Evolutionary conservation across 2,888 invertebrate species (phyloP).

Genomic region (Phengaris arion): DNA sequence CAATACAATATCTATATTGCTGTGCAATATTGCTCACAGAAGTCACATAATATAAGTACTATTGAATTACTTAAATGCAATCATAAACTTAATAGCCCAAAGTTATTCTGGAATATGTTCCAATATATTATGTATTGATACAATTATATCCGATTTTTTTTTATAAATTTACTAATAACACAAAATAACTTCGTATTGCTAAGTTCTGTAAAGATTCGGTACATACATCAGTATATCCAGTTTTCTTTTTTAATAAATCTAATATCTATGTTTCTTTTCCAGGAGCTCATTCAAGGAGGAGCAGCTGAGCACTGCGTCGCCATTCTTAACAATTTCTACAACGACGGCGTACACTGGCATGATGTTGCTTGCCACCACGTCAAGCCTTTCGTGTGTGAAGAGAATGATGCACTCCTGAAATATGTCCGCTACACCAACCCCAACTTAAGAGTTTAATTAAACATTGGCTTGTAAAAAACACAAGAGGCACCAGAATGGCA

Average conservation of each 20-base stretch:
- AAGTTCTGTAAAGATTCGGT: too few species aligned
- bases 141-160: too few species aligned
- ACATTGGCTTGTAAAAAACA: neutral
- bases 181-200: too few species aligned
- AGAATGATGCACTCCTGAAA: constrained; percentile 91
- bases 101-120: too few species aligned
- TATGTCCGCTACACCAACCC: constrained; percentile 91
- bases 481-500: too few species aligned
- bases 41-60: too few species aligned
- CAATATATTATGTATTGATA: too few species aligned
- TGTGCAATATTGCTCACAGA: too few species aligned
- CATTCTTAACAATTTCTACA: constrained; percentile 93
- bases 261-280: constrained; percentile 36
- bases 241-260: constrained; percentile 15
- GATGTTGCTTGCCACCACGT: constrained; percentile 94
- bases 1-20: too few species aligned
- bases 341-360: constrained; percentile 94
- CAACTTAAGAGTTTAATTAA: constrained; percentile 82
- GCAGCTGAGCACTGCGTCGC: constrained; percentile 92
- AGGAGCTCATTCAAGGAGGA: constrained; percentile 89
- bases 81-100: neutral
- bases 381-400: constrained; percentile 93
- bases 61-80: neutral
- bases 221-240: too few species aligned
- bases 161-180: too few species aligned